phyloP scores from a whole-genome alignment of 35 echinoderm and acorn worm species.

The Diadema setosum region DNA sequence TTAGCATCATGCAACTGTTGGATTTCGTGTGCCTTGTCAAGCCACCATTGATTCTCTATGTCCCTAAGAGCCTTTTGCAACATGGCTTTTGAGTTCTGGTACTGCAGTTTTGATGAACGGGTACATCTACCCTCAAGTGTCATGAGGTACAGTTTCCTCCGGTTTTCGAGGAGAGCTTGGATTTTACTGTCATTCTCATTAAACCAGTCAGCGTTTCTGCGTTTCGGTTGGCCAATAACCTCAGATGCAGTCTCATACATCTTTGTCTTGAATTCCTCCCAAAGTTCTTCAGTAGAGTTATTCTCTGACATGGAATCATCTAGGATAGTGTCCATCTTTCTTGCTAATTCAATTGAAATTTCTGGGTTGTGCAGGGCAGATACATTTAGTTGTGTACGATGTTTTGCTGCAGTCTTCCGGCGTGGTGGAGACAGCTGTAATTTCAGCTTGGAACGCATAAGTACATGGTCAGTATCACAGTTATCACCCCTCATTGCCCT shows the following conservation, averaged over 20 bases:
- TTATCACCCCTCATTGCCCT: conserved; percentile 38
- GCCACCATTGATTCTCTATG: neutral
- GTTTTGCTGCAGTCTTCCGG: conserved; percentile 16
- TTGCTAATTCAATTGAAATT: neutral
- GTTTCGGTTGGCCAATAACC: neutral
- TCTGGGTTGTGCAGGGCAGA: neutral
- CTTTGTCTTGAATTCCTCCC: neutral
- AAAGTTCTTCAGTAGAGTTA: conserved; percentile 35
- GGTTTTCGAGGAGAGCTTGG: conserved; percentile 13
- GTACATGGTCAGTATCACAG: conserved; percentile 37
- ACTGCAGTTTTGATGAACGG: neutral
- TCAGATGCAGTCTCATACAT: conserved; percentile 20
- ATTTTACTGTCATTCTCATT: too few relatives aligned
- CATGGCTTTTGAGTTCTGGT: neutral
- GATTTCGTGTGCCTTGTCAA: too few relatives aligned
- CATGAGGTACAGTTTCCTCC: neutral
- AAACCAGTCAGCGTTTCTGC: conserved; percentile 1
- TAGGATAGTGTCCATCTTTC: neutral
- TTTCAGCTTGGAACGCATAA: conserved; percentile 22
- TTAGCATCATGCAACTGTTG: too few relatives aligned
- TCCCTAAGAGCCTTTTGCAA: neutral
- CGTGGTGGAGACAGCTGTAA: neutral
- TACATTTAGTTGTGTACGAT: neutral
- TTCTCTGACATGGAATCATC: neutral
- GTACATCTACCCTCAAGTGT: neutral